These are phyloP conservation scores for Cephalopachus bancanus DNA, from an alignment of 2,797 vertebrate species.

Conservation along the genomic window DNA sequence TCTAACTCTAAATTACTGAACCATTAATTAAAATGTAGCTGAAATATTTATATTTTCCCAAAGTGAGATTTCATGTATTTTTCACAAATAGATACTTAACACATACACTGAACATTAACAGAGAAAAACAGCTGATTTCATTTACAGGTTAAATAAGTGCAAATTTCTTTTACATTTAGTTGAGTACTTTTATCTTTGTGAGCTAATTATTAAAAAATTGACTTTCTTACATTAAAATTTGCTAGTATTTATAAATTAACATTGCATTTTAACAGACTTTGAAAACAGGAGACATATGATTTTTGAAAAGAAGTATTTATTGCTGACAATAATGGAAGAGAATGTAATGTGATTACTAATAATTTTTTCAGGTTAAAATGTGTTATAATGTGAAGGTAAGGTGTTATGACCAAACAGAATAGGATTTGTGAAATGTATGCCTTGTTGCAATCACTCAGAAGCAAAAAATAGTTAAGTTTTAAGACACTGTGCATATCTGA, in stretches of 20 bases:
- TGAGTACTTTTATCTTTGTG: constrained; percentile 78
- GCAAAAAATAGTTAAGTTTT: background rate
- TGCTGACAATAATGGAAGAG: constrained; percentile 76
- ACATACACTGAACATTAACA: background rate
- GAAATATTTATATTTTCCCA: background rate
- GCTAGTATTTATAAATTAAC: constrained; percentile 77
- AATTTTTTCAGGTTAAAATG: constrained; percentile 78
- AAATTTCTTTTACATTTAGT: constrained; percentile 80
- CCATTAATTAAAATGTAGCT: background rate
- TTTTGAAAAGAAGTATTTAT: constrained; percentile 77
- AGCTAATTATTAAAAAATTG: constrained; percentile 80
- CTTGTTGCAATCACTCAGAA: constrained; percentile 69
- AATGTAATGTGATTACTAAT: constrained; percentile 78
- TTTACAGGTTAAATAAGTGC: constrained; percentile 80
- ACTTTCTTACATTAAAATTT: constrained; percentile 72
- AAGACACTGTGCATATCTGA: background rate
- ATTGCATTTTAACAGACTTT: constrained; percentile 78
- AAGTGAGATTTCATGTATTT: constrained; percentile 36
- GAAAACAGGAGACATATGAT: constrained; percentile 75
- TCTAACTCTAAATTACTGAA: background rate
- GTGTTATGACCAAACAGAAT: constrained; percentile 72
- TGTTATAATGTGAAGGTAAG: constrained; percentile 74
- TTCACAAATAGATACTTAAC: constrained; percentile 23
- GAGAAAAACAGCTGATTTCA: constrained; percentile 69
- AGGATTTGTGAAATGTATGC: constrained; percentile 76